Evolutionary conservation across 2,797 vertebrate species (phyloP), one percentile per base, ranked within the genome.

Genomic region (Hafferia zeledoni): DNA sequence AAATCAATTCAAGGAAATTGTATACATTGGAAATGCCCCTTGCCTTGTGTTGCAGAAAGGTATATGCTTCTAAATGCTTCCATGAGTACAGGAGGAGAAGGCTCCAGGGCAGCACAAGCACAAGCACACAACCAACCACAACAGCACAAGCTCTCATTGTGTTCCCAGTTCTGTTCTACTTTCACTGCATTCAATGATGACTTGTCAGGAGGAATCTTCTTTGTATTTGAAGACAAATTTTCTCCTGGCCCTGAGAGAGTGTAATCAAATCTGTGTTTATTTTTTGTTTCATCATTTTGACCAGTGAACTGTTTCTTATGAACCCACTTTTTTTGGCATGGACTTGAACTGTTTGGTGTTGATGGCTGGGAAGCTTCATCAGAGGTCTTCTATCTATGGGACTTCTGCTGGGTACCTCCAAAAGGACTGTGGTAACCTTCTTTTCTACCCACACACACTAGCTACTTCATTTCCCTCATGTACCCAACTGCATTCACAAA

Each of bases 121-220:
- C 53, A 65, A 86, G 33, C 10, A 24, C 37, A 75, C 3, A 35
- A 13, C 6, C 33, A 68, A 13, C 0, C 1, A 0, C 3, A 24
- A 41, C 37, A 60, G 8, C 16, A 27, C 15, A 61, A 22, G 28
- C 6, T 68, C 23, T 57, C 37, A 11, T 14, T 25, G 5, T 46
- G 7, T 31, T 81, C 46, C 19, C 31, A 37, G 17, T 20, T 46
- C 41, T 60, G 4, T 15, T 87, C 43, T 79, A 37, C 13, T 46
- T 71, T 93, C 8, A 12, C 5, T 4, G 2, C 10, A 56, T 37
- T 85, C 33, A 16, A 5, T 39, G 30, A 6, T 27, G 6, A n/a
- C 83, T 87, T 61, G 24, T 43, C 37, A 90, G 49, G 30, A 60
- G 7, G 5, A 77, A 46, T 27, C 12, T 41, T 70, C 23, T 75